These are phyloP conservation scores for Ophion slaviceki DNA, from an alignment of 2,888 invertebrate genomes.

Conservation along the genomic window DNA sequence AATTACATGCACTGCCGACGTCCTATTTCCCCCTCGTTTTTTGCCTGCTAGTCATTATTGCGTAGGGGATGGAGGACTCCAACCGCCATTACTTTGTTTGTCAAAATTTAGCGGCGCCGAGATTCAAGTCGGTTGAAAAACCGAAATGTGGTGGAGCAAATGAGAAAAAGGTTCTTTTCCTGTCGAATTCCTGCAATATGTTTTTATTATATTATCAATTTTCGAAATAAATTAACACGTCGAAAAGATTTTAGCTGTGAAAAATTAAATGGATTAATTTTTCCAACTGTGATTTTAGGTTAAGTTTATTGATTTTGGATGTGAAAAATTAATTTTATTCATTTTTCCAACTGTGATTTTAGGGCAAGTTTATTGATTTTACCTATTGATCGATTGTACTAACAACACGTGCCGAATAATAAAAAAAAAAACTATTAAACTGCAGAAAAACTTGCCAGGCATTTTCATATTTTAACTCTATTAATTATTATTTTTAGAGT, in stretches of 20 bases:
- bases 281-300: no score
- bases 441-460: not conserved
- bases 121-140: not conserved
- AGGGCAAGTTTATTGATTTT: no score
- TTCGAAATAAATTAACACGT: not conserved
- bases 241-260: not conserved
- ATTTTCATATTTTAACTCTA: not conserved
- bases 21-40: not conserved
- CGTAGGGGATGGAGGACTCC: not conserved
- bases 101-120: not conserved
- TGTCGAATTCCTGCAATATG: not conserved
- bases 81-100: not conserved
- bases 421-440: not conserved
- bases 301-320: no score
- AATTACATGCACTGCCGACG: slow-evolving; percentile 46
- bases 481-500: not conserved
- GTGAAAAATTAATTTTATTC: no score
- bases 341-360: no score
- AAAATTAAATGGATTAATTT: no score
- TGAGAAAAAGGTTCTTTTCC: not conserved
- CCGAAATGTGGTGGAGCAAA: not conserved
- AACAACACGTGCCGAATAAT: not conserved
- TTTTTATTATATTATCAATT: not conserved
- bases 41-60: slow-evolving; percentile 35
- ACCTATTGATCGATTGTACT: not conserved